phyloP scores from a whole-genome alignment of 2,797 vertebrate species.

The Spondyliosoma cantharus region DNA sequence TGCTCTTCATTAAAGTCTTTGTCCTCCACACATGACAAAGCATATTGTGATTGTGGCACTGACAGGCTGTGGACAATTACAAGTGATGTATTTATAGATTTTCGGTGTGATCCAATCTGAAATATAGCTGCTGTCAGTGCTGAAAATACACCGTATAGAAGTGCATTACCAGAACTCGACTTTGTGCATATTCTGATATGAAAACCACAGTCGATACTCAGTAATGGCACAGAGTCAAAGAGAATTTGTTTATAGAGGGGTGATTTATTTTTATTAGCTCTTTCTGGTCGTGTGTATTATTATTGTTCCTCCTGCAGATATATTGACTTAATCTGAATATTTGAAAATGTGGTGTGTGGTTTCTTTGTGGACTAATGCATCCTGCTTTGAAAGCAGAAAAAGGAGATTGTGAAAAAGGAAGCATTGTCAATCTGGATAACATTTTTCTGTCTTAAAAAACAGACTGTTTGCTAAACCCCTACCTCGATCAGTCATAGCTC shows the following conservation, averaged over 20 bases:
- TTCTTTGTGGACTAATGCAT: constrained; percentile 34
- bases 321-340: constrained; percentile 68
- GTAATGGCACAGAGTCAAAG: constrained; percentile 55
- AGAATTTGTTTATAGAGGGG: constrained; percentile 56
- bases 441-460: constrained; percentile 7
- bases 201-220: constrained; percentile 51
- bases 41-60: constrained; percentile 69
- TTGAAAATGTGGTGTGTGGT: constrained; percentile 26
- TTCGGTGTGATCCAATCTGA: constrained; percentile 64
- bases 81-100: constrained; percentile 79
- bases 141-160: constrained; percentile 51
- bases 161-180: constrained; percentile 42
- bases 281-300: constrained; percentile 59
- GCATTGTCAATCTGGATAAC: not conserved
- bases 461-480: not conserved
- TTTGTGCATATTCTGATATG: constrained; percentile 44
- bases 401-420: constrained; percentile 13
- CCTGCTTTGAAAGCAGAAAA: constrained; percentile 26
- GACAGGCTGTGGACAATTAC: constrained; percentile 75
- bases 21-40: constrained; percentile 75
- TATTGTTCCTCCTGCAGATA: constrained; percentile 67
- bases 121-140: constrained; percentile 63
- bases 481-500: not conserved
- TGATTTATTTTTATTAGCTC: constrained; percentile 70
- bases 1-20: constrained; percentile 76